Evolutionary conservation across 2,113 vertebrate genomes (phyloP), one percentile per base, ranked within the genome.

Genomic region (Centropus bengalensis): DNA sequence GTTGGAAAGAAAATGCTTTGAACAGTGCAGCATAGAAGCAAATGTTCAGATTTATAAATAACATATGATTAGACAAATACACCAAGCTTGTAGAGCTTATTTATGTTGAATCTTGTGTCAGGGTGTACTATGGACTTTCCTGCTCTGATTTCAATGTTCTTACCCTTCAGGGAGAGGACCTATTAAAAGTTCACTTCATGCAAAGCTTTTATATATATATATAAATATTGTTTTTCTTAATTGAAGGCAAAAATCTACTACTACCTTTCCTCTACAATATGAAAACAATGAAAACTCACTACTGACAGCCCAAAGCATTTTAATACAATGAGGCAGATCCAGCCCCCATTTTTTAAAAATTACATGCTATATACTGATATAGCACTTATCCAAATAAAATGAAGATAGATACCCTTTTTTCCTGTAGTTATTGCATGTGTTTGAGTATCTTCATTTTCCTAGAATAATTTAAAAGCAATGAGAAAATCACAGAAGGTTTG

Each of bases 41-140:
- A 95, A 92, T 93, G 83, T 88, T 95, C 75, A 63, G 1, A 49
- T 74, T 92, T 94, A 87, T 71, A 89, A 95, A 89, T 95, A 95
- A 83, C 86, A 33, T 77, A 69, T 24, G 64, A 79, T 76, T 77
- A 71, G 62, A 58, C 76, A 94, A 88, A 88, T 89, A 86, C 30
- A 67, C 54, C 80, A n/a, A 93, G 47, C 28, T 76, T 63, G 24
- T 14, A 52, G 71, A 89, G 40, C 54, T 94, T 93, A 59, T 89
- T 95, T 92, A 58, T 88, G 76, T 82, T 95, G 93, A 86, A 82
- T 81, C 55, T 36, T 70, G 58, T 91, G 40, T 89, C 81, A 95
- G 69, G 52, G 70, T 91, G 40, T 75, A 70, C 51, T 82, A 17
- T 73, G 56, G 63, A 89, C 86, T 51, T 85, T 87, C 87, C 40